Evolutionary conservation across 2,113 vertebrate genomes (phyloP), one percentile per base, ranked within the genome.

Genomic region (Procapra przewalskii): DNA sequence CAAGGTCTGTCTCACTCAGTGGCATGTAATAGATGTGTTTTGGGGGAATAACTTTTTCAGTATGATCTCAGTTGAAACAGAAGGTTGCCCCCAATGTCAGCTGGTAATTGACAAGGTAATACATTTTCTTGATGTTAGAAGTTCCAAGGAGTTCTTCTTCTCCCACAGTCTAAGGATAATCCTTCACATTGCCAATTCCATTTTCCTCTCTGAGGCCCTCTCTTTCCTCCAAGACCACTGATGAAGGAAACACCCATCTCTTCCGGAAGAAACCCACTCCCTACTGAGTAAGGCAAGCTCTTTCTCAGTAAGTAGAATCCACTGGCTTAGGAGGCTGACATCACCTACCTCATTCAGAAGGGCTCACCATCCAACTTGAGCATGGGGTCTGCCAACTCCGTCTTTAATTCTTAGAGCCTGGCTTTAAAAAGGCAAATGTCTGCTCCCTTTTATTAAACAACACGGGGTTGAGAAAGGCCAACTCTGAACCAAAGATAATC

Each of bases 401-500:
- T 48, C 57, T 83, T 67, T 62, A 60, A 62, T 89, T 92, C 59
- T 92, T 81, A 79, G 1, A 90, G 45, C 36, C 90, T 1, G 6
- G 2, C 16, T 27, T 86, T n/a, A 83, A 87, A 75, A 90, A 75
- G 10, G 14, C 67, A 52, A 93, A 90, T 54, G n/a, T 14, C 13
- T 40, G 43, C 52, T 60, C 29, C 45, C 40, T 62, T 62, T 54
- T 91, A 79, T 81, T 75, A 48, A 97, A 85, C 81, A 84, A 92
- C 23, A 60, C 21, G 83, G 50, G 36, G 25, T 21, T 85, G 75
- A 93, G 71, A 92, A 94, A 96, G 55, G 6, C 57, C 36, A 43
- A 40, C 25, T 85, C 83, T 98, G 97, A 98, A 98, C 96, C 98
- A 97, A 98, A 98, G 97, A 94, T 96, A 98, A 97, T 97, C 96